These are phyloP conservation scores for Trachelus tabidus DNA, from an alignment of 2,888 invertebrate species.

Conservation along the genomic window DNA sequence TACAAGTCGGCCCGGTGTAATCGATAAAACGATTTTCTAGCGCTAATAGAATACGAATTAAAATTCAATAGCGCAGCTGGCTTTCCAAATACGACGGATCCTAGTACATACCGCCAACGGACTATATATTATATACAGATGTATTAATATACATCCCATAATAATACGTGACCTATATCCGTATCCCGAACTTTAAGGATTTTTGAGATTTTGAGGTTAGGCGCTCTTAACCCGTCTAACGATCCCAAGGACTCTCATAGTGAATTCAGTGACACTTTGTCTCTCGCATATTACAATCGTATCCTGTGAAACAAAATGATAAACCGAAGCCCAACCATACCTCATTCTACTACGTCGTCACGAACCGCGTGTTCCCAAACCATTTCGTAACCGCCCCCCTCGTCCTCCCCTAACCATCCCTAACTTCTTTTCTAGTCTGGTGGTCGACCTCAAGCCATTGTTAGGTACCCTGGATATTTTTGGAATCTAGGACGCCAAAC, in stretches of 20 bases:
- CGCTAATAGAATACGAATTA: background rate
- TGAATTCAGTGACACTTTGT: background rate
- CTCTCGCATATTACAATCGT: background rate
- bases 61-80: background rate
- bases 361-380: background rate
- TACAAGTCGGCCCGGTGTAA: background rate
- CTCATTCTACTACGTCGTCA: background rate
- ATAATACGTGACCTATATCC: background rate
- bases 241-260: background rate
- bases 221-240: background rate
- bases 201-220: background rate
- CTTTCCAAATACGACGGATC: background rate
- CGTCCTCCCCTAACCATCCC: background rate
- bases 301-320: background rate
- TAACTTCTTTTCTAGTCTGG: slow-evolving; percentile 9
- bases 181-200: background rate
- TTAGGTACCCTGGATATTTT: slow-evolving; percentile 38
- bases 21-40: background rate
- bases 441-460: slow-evolving; percentile 13
- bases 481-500: slow-evolving; percentile 45
- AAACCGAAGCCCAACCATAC: background rate
- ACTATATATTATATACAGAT: background rate
- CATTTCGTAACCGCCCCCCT: background rate
- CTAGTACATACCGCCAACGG: background rate
- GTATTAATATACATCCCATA: background rate